Conservation (phyloP, 2,797 vertebrate genomes). For the Poecilia velifera region DNA sequence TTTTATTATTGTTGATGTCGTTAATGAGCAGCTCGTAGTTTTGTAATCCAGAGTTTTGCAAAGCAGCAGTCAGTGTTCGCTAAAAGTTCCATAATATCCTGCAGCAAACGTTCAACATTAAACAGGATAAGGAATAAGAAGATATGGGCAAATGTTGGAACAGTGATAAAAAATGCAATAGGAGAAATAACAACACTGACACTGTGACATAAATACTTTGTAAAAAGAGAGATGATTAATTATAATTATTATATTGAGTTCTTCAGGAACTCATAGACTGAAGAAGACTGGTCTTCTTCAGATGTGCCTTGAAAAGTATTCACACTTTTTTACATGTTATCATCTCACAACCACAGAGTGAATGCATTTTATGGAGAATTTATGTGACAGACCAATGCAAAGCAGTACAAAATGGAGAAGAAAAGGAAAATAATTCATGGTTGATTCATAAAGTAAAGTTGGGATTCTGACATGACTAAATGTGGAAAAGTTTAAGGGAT, state of each 20-base stretch:
- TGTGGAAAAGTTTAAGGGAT: neutral
- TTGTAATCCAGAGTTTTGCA: conserved; percentile 4
- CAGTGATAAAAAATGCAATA: conserved; percentile 8
- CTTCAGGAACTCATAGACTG: neutral
- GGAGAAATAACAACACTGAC: conserved; percentile 10
- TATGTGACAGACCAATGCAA: neutral
- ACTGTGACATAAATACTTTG: neutral
- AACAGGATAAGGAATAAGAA: conserved; percentile 28
- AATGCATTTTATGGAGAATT: neutral
- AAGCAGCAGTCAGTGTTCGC: conserved; percentile 20
- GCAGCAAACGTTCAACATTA: conserved; percentile 26
- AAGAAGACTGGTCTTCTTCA: neutral
- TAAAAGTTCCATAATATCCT: conserved; percentile 19
- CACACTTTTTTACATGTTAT: neutral
- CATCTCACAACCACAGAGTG: neutral
- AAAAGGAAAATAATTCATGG: neutral
- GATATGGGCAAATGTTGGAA: conserved; percentile 15
- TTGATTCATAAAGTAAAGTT: no score
- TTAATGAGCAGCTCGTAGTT: conserved; percentile 1
- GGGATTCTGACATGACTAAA: neutral
- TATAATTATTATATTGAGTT: neutral
- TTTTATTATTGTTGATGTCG: neutral
- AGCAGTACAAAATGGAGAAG: neutral
- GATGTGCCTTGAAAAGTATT: neutral
- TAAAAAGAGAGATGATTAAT: neutral